A percentile compares a stretch with the other conserved stretches of the same genome.
Conservation (phyloP, 2,113 vertebrate genomes). For the Lipophrys pholis region DNA sequence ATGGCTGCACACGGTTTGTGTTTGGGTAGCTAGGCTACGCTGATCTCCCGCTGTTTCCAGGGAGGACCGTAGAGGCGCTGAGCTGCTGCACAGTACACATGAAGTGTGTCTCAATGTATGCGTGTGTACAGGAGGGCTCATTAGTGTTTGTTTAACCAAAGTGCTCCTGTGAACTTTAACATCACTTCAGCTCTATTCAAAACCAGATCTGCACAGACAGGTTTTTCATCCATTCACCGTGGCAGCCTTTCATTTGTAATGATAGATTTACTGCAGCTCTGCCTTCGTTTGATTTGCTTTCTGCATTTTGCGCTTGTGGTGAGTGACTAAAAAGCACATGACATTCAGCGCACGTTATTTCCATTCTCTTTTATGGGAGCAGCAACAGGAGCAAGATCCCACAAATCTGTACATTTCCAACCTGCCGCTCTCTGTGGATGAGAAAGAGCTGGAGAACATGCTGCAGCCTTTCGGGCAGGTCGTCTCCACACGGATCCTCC, state of each 20-base stretch:
- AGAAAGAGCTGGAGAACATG: constrained; percentile 98
- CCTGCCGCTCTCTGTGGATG: constrained; percentile 96
- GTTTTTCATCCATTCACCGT: background rate
- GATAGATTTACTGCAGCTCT: background rate
- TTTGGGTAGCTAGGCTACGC: constrained; percentile 73
- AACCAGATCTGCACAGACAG: constrained; percentile 2
- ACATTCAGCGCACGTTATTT: background rate
- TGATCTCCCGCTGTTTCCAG: constrained; percentile 73
- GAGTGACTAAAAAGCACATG: background rate
- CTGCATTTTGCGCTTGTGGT: too few species aligned
- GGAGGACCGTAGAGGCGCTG: constrained; percentile 59
- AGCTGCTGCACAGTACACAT: constrained; percentile 51
- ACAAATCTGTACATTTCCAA: constrained; percentile 99
- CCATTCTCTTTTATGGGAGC: constrained; percentile 54
- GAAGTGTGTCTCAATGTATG: constrained; percentile 27
- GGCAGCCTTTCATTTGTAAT: background rate
- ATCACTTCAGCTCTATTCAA: constrained; percentile 4
- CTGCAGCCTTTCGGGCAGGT: constrained; percentile 93
- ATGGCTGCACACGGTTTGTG: constrained; percentile 60
- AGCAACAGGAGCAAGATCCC: constrained; percentile 98
- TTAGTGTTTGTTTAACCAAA: constrained; percentile 38
- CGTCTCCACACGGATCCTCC: constrained; percentile 98
- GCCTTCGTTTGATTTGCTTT: background rate
- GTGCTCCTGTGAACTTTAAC: constrained; percentile 34
- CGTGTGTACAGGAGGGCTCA: constrained; percentile 29